A percentile compares a stretch with the other conserved stretches of the same genome.
These are phyloP conservation scores for Gymnothorax reevesii DNA, from an alignment of 2,797 vertebrate species.

Conservation along the genomic window DNA sequence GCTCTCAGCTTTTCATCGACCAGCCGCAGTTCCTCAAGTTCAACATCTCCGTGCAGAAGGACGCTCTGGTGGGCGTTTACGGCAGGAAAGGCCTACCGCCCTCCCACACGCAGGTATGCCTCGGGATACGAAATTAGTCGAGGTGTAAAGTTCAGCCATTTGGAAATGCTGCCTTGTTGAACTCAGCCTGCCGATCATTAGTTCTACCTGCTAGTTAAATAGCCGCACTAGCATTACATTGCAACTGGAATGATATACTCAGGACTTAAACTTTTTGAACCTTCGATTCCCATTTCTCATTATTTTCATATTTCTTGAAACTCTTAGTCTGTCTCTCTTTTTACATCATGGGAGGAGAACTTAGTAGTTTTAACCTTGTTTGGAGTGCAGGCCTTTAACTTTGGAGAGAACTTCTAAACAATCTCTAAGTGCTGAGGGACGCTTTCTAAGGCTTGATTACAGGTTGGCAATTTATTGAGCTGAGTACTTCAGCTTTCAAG, in stretches of 20 bases:
- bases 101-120: conserved; percentile 90
- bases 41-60: conserved; percentile 97
- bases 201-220: no score
- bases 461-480: background rate
- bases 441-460: background rate
- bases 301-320: background rate
- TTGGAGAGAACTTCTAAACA: background rate
- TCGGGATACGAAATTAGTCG: background rate
- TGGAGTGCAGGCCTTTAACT: background rate
- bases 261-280: no score
- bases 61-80: conserved; percentile 93
- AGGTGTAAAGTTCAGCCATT: no score
- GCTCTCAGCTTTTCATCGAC: conserved; percentile 93
- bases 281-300: background rate
- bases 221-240: no score
- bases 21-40: conserved; percentile 97
- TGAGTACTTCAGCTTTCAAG: background rate
- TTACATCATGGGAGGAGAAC: background rate
- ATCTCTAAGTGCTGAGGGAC: background rate
- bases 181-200: no score
- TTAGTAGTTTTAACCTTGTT: background rate
- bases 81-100: conserved; percentile 96
- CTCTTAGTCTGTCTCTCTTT: background rate
- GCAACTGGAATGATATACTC: no score
- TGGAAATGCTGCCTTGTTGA: no score